Evolutionary conservation across 2,888 invertebrate species (phyloP).

Genomic region (Atethmia centrago): DNA sequence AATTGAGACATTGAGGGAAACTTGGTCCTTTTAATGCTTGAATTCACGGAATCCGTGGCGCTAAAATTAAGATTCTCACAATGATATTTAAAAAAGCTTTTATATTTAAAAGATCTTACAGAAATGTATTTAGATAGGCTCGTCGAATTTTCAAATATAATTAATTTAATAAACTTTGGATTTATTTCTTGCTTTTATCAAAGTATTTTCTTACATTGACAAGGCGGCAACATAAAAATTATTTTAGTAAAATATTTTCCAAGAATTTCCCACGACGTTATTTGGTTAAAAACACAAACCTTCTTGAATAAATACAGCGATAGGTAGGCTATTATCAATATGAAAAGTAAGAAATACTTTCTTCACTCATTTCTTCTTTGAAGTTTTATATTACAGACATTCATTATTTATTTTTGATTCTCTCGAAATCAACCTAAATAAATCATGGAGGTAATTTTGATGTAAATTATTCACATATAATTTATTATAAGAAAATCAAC

Average conservation of each 20-base stretch:
- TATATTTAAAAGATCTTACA: not conserved
- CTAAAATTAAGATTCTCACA: conserved; percentile 17
- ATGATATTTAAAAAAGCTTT: conserved; percentile 17
- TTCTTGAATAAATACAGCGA: not conserved
- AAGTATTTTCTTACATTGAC: not conserved
- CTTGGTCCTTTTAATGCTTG: conserved; percentile 44
- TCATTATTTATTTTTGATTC: not conserved
- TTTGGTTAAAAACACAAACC: not conserved
- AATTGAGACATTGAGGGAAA: conserved; percentile 47
- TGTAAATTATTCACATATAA: not conserved
- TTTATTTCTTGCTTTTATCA: not conserved
- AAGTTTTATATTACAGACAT: conserved; percentile 11
- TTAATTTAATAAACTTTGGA: not conserved
- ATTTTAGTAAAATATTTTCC: conserved; percentile 1
- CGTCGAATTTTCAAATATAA: not conserved
- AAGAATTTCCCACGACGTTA: not conserved
- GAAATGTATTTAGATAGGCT: not conserved
- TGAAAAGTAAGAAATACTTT: not conserved
- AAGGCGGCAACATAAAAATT: not conserved
- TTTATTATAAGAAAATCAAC: not conserved
- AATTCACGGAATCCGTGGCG: conserved; percentile 23
- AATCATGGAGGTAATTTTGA: not conserved
- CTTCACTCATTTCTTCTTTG: not conserved
- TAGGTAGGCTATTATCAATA: not conserved
- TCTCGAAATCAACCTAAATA: not conserved